Percentiles rank a stretch among this genome's conserved stretches.
These are phyloP conservation scores for Planococcus citri DNA, from an alignment of 1,140 invertebrate genomes.

Conservation along the genomic window DNA sequence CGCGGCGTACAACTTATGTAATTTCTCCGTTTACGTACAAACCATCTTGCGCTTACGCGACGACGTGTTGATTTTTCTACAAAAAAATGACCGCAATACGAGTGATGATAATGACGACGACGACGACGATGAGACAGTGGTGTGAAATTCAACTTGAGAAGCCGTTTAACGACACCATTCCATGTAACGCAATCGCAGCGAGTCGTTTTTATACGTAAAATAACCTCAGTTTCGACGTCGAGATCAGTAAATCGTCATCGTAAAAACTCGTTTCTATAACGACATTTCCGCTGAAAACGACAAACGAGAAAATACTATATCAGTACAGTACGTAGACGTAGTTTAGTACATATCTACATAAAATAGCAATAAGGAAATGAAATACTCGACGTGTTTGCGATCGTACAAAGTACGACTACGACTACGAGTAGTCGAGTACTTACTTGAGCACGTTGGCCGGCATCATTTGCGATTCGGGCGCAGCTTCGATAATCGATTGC, in stretches of 20 bases:
- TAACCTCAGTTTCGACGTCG: slow-evolving; percentile 85
- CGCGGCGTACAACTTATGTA: too few species aligned
- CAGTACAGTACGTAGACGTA: neutral
- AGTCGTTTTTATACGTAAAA: slow-evolving; percentile 71
- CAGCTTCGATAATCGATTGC: slow-evolving; percentile 96
- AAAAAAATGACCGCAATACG: too few species aligned
- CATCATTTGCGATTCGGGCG: slow-evolving; percentile 99
- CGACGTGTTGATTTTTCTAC: too few species aligned
- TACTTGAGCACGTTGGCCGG: slow-evolving; percentile 92
- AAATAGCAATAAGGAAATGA: neutral
- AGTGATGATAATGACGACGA: too few species aligned
- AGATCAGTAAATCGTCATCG: slow-evolving; percentile 88
- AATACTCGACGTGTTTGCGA: neutral
- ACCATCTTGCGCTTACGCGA: too few species aligned
- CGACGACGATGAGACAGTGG: too few species aligned
- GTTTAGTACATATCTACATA: neutral
- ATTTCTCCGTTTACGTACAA: too few species aligned
- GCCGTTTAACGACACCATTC: too few species aligned
- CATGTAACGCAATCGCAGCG: too few species aligned
- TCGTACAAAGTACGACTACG: neutral
- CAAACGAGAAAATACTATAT: too few species aligned
- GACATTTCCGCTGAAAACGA: slow-evolving; percentile 81
- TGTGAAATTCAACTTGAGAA: too few species aligned
- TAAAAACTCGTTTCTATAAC: slow-evolving; percentile 98
- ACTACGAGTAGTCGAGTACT: slow-evolving; percentile 28